Base-by-base conservation (phyloP, 2,888 invertebrate genomes). In the Dolichomitus sp. region DNA sequence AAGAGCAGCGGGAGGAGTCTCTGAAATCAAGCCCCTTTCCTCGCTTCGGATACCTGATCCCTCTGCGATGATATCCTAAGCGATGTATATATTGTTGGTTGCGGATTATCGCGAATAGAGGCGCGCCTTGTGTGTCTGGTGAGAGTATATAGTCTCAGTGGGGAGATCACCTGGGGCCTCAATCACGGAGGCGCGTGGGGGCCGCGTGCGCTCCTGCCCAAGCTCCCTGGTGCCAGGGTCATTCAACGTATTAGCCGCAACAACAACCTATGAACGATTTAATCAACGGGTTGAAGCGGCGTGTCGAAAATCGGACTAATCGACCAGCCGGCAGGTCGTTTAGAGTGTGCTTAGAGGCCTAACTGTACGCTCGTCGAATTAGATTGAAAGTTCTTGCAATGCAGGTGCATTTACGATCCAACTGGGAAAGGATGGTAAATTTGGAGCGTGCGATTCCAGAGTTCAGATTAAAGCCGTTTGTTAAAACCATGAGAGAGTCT, bases 251-350 rank as follows among this genome's bases (percentile, higher is more conserved):
- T 83, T 57, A 73, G 80, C 37, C 45, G 40, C 72, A 80, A 63
- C 66, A 77, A 77, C 78, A 70, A 75, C 57, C 76, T 69, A 80
- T 63, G 50, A 80, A 83, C 83, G 83, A 83, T 80, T 77, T 83
- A 83, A 83, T 83, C 83, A 80, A 77, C 83, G 83, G 72, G 75
- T 70, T 82, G 59, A 52, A 82, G 66, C 59, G 54, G 66, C 79
- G 75, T 82, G 75, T 79, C 83, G 79, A 76, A 76, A 77, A 80
- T 73, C 76, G n/a, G 66, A 61, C 73, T 80, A 80, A 80, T 82
- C 78, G 70, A 48, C 42, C 40, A 45, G 63, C 54, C 57, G 48
- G 12, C 66, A 4, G 27, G 17, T 68, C 73, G 69, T 76, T 83
- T 73, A 52, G 19, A 68, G 48, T 57, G 76, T 68, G 76, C 69